A percentile compares a stretch with the other conserved stretches of the same genome.
Evolutionary conservation across 2,113 vertebrate genomes (phyloP).

Genomic region (Laticauda laticaudata): DNA sequence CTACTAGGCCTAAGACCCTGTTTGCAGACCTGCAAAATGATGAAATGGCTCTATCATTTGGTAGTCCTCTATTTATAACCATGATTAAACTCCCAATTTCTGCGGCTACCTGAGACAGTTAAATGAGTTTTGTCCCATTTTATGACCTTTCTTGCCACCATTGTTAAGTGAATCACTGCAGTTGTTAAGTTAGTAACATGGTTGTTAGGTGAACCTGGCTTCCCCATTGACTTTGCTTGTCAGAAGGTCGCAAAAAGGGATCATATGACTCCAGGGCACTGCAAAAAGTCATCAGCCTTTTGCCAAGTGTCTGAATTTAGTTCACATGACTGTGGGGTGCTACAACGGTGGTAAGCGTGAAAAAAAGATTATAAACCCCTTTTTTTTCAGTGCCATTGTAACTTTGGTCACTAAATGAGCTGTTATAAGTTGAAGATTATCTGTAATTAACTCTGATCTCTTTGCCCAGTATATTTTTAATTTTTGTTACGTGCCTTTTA

Average conservation of each 20-base stretch:
- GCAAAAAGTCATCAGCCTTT: not conserved
- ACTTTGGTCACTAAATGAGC: not conserved
- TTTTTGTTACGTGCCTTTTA: not conserved
- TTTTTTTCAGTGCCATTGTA: not conserved
- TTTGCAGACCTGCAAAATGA: not conserved
- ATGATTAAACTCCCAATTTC: not conserved
- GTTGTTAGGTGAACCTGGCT: too few relatives aligned
- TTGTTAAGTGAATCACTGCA: not conserved
- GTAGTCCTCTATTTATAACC: not conserved
- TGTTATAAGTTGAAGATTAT: not conserved
- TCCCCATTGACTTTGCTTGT: not conserved
- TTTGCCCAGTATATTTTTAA: not conserved
- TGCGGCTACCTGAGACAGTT: not conserved
- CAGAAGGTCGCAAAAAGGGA: not conserved
- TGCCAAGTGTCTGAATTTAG: not conserved
- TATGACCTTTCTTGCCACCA: not conserved
- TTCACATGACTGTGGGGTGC: not conserved
- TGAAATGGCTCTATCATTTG: not conserved
- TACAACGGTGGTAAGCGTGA: too few relatives aligned
- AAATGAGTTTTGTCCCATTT: not conserved
- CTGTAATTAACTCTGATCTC: not conserved
- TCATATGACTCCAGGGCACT: not conserved
- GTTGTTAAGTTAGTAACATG: too few relatives aligned
- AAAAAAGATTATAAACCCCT: not conserved
- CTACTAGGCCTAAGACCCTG: not conserved